These are phyloP conservation scores for Itoplectis maculator DNA, from an alignment of 2,888 invertebrate species.

Conservation along the genomic window DNA sequence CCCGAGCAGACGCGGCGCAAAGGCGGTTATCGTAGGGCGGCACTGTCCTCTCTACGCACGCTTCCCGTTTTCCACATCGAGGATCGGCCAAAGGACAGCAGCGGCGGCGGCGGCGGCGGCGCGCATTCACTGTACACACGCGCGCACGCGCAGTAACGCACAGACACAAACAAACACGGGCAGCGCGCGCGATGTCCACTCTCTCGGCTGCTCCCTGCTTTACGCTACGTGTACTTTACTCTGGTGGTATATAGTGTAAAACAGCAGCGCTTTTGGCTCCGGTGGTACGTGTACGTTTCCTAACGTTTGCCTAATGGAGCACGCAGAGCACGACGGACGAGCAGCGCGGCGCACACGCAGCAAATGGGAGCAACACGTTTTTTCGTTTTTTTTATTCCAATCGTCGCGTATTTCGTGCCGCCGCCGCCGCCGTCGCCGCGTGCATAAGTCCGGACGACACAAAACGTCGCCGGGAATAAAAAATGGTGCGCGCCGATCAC, in stretches of 20 bases:
- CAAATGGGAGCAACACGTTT: constrained; percentile 57
- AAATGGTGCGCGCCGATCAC: constrained; percentile 9
- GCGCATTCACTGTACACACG: constrained; percentile 57
- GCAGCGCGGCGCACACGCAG: constrained; percentile 37
- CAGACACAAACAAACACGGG: not conserved
- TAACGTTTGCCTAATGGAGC: constrained; percentile 42
- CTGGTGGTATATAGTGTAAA: not conserved
- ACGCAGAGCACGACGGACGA: constrained; percentile 23
- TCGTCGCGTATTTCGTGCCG: constrained; percentile 3
- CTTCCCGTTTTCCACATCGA: constrained; percentile 26
- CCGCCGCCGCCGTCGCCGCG: not conserved
- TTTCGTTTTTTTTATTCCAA: constrained; percentile 30
- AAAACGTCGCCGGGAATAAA: constrained; percentile 7
- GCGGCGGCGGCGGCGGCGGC: constrained; percentile 61
- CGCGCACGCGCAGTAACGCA: constrained; percentile 45
- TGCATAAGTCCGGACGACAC: not conserved
- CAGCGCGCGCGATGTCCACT: not conserved
- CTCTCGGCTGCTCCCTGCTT: not conserved
- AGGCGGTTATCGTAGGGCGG: constrained; percentile 26
- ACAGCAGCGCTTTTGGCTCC: constrained; percentile 14
- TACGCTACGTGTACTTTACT: constrained; percentile 35
- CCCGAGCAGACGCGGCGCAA: constrained; percentile 22
- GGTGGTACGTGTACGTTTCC: constrained; percentile 40
- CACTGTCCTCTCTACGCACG: constrained; percentile 23
- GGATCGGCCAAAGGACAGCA: constrained; percentile 32